Base-by-base conservation (phyloP, 2,113 vertebrate genomes). In the Dromas ardeola region DNA sequence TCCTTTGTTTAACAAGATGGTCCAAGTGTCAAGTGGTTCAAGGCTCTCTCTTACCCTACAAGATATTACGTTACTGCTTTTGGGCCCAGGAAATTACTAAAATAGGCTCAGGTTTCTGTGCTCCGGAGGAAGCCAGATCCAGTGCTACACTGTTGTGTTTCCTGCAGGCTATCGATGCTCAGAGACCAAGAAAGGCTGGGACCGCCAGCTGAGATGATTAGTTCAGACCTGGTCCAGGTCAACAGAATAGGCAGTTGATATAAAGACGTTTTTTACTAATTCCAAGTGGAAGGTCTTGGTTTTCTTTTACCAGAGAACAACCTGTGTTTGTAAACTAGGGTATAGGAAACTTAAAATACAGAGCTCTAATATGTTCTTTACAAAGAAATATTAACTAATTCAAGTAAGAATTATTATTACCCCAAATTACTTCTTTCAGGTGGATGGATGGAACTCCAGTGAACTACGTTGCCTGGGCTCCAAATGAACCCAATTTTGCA, bases 401-500 rank as follows among this genome's bases (percentile, higher is more conserved):
- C 15, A 61, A 30, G 2, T 34, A 53, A 38, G 20, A 52, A 71
- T 50, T 62, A 1, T 32, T 72, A 66, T 73, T 70, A 5, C 6
- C 23, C 40, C 13, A 70, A 65, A 88, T 74, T 43, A 36, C 83
- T 94, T 97, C 82, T 96, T 97, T 96, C 91, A 99, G 99, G 67
- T 99, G 99, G 99, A 87, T 99, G 96, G 99, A 99, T 92, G 98
- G 98, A 85, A 98, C 96, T 29, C 96, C 98, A 34, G 98, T 99
- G 38, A 98, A 98, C 34, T 99, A 98, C 70, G 98, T 98, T 14
- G 97, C 99, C 38, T 99, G 99, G 99, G 98, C 98, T 82, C 89
- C 98, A 23, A 98, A 99, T 81, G 99, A 99, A 97, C 99, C 99
- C 17, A 99, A 99, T 97, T 99, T 99, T 98, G 98, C 99, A 73